Base-by-base conservation (phyloP, 2,888 invertebrate genomes). In the Galeopsomyia nigrocyanea region DNA sequence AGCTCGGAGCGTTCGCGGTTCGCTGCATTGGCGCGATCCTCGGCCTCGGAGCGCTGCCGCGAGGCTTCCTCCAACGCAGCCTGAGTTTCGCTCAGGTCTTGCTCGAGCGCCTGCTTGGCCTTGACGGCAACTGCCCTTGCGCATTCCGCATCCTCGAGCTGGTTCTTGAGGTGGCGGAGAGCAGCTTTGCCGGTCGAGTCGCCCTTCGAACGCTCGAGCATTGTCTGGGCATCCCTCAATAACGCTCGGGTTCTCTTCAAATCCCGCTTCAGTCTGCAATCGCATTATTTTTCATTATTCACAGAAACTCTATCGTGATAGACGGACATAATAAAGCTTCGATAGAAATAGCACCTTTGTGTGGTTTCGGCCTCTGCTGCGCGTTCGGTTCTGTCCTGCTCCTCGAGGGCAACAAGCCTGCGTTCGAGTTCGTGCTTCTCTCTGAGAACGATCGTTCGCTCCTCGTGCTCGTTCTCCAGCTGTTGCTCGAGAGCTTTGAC, bases 371-470 rank as follows among this genome's bases (percentile, higher is more conserved):
- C 94, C 65, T 94, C 93, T 22, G 91, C 91, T 65, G 91, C 92
- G 19, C 91, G 89, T 80, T 93, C 93, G 0, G 91, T 90, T 47
- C 94, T 89, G 77, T 93, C 94, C 57, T 92, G 88, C 82, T 95
- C 95, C 79, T 94, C 93, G 22, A 94, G 88, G 26, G 94, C 91
- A 17, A 94, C 92, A 17, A 97, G 88, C 13, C 96, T 90, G 5
- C 96, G 89, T 87, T 98, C 98, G 73, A 98, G 87, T 81, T 97
- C 96, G 84, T 97, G 95, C 74, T 97, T 95, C 82, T 98, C 97
- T 14, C 96, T 91, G 50, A 96, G 87, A 60, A 97, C 88, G 73
- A 93, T 87, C 50, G 96, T 96, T 51, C 97, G 90, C 86, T 97
- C 97, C 75, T 96, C 94, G 85, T 97, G 97, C 86, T 98, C 97